Conservation (phyloP, 1,140 invertebrate species). For the Trissolcus basalis region DNA sequence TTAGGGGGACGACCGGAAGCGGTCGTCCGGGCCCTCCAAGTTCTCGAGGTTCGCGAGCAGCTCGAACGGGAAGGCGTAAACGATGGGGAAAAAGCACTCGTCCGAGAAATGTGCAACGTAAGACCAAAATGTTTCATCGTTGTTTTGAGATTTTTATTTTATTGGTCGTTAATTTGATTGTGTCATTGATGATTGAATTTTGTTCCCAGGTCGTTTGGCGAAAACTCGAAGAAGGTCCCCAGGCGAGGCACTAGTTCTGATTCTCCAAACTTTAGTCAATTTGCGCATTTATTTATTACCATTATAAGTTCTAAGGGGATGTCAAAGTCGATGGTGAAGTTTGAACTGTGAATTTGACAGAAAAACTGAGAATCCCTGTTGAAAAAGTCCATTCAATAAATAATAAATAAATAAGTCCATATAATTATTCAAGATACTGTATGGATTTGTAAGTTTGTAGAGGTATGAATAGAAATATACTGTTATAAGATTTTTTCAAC, state of each 20-base stretch:
- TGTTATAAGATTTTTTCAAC: too few relatives aligned
- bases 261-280: conserved; percentile 1
- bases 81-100: conserved; percentile 93
- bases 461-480: too few relatives aligned
- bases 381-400: too few relatives aligned
- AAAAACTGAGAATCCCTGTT: too few relatives aligned
- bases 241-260: conserved; percentile 74
- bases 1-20: conserved; percentile 85
- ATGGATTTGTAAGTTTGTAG: too few relatives aligned
- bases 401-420: too few relatives aligned
- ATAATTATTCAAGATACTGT: too few relatives aligned
- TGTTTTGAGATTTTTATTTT: conserved; percentile 18
- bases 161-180: neutral
- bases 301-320: too few relatives aligned
- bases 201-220: conserved; percentile 82
- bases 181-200: neutral
- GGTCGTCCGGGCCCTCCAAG: conserved; percentile 92
- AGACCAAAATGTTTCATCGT: conserved; percentile 59
- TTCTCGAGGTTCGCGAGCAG: conserved; percentile 92
- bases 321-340: too few relatives aligned
- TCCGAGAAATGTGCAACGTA: conserved; percentile 98
- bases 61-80: conserved; percentile 89
- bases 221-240: conserved; percentile 81
- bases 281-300: too few relatives aligned
- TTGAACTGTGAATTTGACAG: too few relatives aligned